Conservation (phyloP, 2,888 invertebrate species). For the Papilio gigon region DNA sequence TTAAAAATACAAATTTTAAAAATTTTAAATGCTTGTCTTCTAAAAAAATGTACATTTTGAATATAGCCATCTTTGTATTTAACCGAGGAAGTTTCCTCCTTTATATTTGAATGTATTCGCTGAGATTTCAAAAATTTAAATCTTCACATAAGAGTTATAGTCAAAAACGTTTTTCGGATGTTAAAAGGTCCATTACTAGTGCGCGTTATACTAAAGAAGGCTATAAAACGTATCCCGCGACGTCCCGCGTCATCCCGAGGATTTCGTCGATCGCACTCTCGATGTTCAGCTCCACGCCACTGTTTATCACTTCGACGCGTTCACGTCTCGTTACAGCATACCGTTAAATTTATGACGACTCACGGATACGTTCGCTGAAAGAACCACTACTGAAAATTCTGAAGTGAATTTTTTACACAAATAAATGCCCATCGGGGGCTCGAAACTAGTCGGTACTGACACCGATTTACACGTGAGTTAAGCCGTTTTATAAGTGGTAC, state of each 20-base stretch:
- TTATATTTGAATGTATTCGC: too few relatives aligned
- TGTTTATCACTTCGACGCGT: constrained; percentile 65
- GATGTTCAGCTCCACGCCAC: constrained; percentile 58
- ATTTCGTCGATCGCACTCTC: constrained; percentile 65
- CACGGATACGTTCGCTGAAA: background rate
- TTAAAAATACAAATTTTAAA: too few relatives aligned
- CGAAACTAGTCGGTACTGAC: too few relatives aligned
- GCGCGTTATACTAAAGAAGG: constrained; percentile 67
- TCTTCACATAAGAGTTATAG: constrained; percentile 3
- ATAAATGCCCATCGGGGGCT: too few relatives aligned
- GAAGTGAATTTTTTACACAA: background rate
- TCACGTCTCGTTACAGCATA: constrained; percentile 64
- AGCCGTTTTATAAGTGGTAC: too few relatives aligned
- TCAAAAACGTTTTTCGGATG: background rate
- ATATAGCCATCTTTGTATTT: too few relatives aligned
- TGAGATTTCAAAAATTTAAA: background rate
- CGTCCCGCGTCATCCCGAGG: constrained; percentile 70
- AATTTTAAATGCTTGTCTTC: too few relatives aligned
- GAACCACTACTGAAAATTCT: constrained; percentile 13
- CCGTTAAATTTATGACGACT: constrained; percentile 64
- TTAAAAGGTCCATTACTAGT: constrained; percentile 50
- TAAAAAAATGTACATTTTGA: too few relatives aligned
- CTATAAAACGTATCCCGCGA: constrained; percentile 73
- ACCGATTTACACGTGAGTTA: too few relatives aligned
- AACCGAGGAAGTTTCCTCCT: too few relatives aligned